phyloP scores from a whole-genome alignment of 2,113 vertebrate genomes.

The Hiodon alosoides region DNA sequence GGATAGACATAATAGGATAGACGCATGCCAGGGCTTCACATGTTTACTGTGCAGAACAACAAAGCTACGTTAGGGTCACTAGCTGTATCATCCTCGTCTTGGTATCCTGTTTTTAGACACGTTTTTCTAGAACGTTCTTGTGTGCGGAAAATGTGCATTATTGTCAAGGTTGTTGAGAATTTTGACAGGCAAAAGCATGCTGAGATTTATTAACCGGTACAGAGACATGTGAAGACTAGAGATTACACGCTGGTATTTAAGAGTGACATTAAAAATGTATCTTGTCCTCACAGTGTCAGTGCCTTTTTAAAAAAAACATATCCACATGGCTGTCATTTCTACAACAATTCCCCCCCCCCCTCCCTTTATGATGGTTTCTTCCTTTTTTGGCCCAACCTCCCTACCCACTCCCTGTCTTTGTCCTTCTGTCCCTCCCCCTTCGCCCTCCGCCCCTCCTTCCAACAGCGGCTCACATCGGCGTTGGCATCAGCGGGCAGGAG shows the following conservation, averaged over 20 bases:
- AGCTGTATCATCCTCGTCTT: not conserved
- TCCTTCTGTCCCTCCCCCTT: not conserved
- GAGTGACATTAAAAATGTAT: not conserved
- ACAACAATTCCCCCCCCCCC: not conserved
- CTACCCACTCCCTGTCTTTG: no score
- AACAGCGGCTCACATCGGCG: conserved; percentile 87
- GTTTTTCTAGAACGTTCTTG: not conserved
- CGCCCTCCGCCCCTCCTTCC: not conserved
- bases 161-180: not conserved
- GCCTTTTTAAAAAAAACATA: no score
- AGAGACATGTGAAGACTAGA: no score
- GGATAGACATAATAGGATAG: no score
- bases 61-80: not conserved
- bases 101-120: not conserved
- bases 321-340: not conserved
- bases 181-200: no score
- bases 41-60: not conserved
- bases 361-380: not conserved
- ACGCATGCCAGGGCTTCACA: no score
- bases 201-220: no score
- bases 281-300: no score
- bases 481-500: conserved; percentile 88
- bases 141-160: not conserved
- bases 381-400: not conserved
- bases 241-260: not conserved